Conservation (phyloP, 1,140 invertebrate genomes). For the Rhopalosiphum padi region DNA sequence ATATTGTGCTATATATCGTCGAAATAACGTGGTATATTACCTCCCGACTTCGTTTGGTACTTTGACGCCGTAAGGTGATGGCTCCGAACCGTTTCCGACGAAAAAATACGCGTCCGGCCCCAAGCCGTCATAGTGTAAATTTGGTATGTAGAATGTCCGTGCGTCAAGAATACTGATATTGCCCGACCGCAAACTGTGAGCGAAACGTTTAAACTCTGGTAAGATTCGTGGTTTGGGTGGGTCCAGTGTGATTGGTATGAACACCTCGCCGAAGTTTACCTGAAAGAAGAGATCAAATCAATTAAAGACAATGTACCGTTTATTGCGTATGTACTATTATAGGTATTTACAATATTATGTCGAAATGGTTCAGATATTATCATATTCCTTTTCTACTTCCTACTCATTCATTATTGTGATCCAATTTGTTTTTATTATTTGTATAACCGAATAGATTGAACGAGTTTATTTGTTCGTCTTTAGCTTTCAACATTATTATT, state of each 20-base stretch:
- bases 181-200: slow-evolving; percentile 86
- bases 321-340: no score
- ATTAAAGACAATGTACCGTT: background rate
- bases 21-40: slow-evolving; percentile 62
- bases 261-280: slow-evolving; percentile 87
- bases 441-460: no score
- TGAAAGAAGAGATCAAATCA: slow-evolving; percentile 64
- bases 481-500: background rate
- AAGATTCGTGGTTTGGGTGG: slow-evolving; percentile 78
- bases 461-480: background rate
- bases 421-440: no score
- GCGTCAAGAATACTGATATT: slow-evolving; percentile 90
- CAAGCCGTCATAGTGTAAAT: slow-evolving; percentile 89
- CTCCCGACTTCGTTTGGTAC: slow-evolving; percentile 86
- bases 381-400: no score
- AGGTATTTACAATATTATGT: no score
- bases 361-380: no score
- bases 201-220: slow-evolving; percentile 83
- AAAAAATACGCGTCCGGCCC: slow-evolving; percentile 92
- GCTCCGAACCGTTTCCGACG: slow-evolving; percentile 86
- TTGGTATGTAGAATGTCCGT: slow-evolving; percentile 91
- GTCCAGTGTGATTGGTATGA: slow-evolving; percentile 76
- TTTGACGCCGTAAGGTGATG: slow-evolving; percentile 82
- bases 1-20: background rate
- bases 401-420: no score